These are phyloP conservation scores for Hycleus phaleratus DNA, from an alignment of 1,140 invertebrate genomes.

Conservation along the genomic window DNA sequence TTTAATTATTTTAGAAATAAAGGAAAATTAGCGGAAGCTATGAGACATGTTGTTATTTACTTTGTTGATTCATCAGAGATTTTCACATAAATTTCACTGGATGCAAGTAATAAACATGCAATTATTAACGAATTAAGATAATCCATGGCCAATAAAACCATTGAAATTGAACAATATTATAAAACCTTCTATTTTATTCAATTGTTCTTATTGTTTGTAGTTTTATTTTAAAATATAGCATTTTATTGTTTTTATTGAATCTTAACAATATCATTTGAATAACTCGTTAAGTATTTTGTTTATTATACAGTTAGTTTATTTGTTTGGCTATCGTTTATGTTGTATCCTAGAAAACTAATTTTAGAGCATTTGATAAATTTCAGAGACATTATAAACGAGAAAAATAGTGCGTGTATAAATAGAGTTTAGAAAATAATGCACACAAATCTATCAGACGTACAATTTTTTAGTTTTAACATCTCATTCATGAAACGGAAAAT, in stretches of 20 bases:
- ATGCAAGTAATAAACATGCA: slow-evolving; percentile 1
- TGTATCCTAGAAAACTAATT: background rate
- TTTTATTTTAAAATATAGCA: too few species aligned
- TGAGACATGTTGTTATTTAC: background rate
- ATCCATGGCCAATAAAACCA: too few species aligned
- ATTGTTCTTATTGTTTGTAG: too few species aligned
- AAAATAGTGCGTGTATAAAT: background rate
- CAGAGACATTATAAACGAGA: background rate
- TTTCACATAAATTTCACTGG: slow-evolving; percentile 10
- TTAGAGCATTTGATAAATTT: background rate
- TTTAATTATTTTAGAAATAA: background rate
- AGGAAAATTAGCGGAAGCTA: background rate
- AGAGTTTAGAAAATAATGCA: too few species aligned
- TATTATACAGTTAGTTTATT: background rate
- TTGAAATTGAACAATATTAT: too few species aligned
- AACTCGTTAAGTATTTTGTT: background rate
- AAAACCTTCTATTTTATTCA: too few species aligned
- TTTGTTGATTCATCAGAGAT: background rate
- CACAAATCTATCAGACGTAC: too few species aligned
- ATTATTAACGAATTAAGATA: background rate
- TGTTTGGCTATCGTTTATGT: background rate
- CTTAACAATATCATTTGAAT: too few species aligned
- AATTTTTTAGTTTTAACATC: too few species aligned
- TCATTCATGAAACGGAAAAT: too few species aligned
- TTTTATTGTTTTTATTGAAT: too few species aligned